Evolutionary conservation across 92 coral and sea anemone species (phyloP).

Genomic region (Zoanthus solanderi): DNA sequence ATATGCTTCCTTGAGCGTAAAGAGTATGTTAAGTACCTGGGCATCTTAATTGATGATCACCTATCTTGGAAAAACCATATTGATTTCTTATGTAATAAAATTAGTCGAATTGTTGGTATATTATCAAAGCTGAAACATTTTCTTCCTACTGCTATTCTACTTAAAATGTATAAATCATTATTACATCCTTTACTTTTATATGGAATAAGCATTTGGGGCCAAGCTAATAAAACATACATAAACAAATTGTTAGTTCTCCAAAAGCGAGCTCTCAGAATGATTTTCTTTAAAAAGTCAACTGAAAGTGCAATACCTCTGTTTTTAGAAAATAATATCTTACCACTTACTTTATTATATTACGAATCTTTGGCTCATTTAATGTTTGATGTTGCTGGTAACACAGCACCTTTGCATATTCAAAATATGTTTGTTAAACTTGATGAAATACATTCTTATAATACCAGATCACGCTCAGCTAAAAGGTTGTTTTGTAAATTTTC

Average conservation of each 20-base stretch:
- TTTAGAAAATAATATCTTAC: slow-evolving; percentile 39
- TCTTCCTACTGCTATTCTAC: slow-evolving; percentile 29
- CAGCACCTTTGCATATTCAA: not conserved
- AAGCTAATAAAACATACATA: slow-evolving; percentile 43
- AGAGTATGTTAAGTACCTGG: slow-evolving; percentile 44
- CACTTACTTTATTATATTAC: slow-evolving; percentile 5
- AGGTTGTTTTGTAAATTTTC: slow-evolving; percentile 32
- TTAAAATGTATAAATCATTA: slow-evolving; percentile 27
- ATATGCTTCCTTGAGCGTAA: slow-evolving; percentile 31
- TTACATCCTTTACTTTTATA: slow-evolving; percentile 5
- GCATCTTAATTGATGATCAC: slow-evolving; percentile 13
- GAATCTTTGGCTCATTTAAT: slow-evolving; percentile 27
- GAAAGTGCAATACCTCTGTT: not conserved
- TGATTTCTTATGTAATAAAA: slow-evolving; percentile 37
- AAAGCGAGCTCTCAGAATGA: not conserved
- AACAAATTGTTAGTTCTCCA: not conserved
- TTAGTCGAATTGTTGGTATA: slow-evolving; percentile 36
- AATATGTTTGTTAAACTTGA: not conserved
- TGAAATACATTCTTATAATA: slow-evolving; percentile 7
- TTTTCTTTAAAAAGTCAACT: not conserved
- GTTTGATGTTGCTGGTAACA: slow-evolving; percentile 22
- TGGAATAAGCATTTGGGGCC: slow-evolving; percentile 6
- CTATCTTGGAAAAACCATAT: slow-evolving; percentile 34
- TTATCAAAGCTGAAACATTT: slow-evolving; percentile 31
- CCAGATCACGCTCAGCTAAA: slow-evolving; percentile 31